Evolutionary conservation across 2,113 vertebrate species (phyloP).

Genomic region (Chloroceryle aenea): DNA sequence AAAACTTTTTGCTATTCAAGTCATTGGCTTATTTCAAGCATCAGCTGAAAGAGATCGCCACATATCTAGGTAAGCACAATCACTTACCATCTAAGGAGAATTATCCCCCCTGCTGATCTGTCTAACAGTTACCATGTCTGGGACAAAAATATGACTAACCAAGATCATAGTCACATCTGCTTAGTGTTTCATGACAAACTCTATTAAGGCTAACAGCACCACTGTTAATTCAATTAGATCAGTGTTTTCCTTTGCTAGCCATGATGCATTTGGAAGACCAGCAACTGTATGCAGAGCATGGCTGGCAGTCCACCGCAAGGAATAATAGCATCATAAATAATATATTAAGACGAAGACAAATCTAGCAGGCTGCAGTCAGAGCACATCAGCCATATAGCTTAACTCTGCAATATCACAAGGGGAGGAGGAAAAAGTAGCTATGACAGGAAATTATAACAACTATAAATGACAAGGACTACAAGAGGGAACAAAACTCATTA

Average conservation of each 20-base stretch:
- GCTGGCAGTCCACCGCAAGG: constrained; percentile 39
- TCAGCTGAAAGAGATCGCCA: constrained; percentile 40
- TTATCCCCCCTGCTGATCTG: constrained; percentile 51
- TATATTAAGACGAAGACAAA: constrained; percentile 43
- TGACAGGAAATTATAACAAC: constrained; percentile 54
- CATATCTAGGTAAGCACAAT: constrained; percentile 31
- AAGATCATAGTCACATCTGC: constrained; percentile 40
- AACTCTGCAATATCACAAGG: constrained; percentile 13
- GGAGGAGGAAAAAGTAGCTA: neutral
- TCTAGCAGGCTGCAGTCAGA: constrained; percentile 54
- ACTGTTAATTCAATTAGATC: constrained; percentile 71
- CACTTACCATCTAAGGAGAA: constrained; percentile 36
- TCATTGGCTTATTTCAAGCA: constrained; percentile 54
- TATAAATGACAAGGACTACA: constrained; percentile 29
- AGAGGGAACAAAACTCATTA: constrained; percentile 22
- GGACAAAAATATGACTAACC: constrained; percentile 38
- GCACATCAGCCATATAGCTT: constrained; percentile 29
- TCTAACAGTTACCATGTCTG: constrained; percentile 2
- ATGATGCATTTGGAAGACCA: constrained; percentile 62
- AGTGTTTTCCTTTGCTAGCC: constrained; percentile 57
- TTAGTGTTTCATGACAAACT: constrained; percentile 56
- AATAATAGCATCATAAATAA: constrained; percentile 71
- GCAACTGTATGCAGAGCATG: constrained; percentile 37
- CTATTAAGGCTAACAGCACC: constrained; percentile 59
- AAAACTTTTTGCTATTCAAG: constrained; percentile 71